A percentile compares a stretch with the other conserved stretches of the same genome.
phyloP scores from a whole-genome alignment of 2,888 invertebrate genomes.

The Ennomos quercinarius region DNA sequence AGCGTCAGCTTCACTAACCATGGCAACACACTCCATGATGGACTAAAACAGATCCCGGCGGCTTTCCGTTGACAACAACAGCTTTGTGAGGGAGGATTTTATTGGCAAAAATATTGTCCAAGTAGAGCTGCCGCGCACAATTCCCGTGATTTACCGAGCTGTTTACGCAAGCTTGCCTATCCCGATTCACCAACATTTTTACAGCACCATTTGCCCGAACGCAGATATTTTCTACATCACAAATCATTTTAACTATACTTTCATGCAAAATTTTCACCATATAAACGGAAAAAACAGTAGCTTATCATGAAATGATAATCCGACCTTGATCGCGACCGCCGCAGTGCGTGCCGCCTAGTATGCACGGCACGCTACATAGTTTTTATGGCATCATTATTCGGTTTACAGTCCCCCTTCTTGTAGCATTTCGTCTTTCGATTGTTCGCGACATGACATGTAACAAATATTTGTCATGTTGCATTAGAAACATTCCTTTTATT shows the following conservation, averaged over 20 bases:
- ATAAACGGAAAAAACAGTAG: constrained; percentile 26
- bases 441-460: constrained; percentile 24
- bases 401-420: constrained; percentile 36
- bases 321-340: constrained; percentile 37
- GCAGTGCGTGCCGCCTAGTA: constrained; percentile 35
- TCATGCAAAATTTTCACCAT: constrained; percentile 61
- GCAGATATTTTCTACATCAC: constrained; percentile 70
- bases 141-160: constrained; percentile 80
- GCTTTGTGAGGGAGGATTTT: constrained; percentile 81
- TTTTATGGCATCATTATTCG: constrained; percentile 36
- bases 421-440: constrained; percentile 29
- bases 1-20: constrained; percentile 49
- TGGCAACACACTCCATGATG: constrained; percentile 64
- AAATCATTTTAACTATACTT: constrained; percentile 70
- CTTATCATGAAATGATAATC: constrained; percentile 32
- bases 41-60: constrained; percentile 76
- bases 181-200: constrained; percentile 72
- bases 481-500: background rate
- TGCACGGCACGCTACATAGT: constrained; percentile 34
- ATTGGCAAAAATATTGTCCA: constrained; percentile 83
- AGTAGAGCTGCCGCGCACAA: constrained; percentile 74
- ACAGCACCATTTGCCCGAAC: constrained; percentile 69
- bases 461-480: constrained; percentile 19
- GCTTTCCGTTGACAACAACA: constrained; percentile 81
- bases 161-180: constrained; percentile 78